Evolutionary conservation across 2,888 invertebrate species (phyloP).

Genomic region (Andrena fulva): DNA sequence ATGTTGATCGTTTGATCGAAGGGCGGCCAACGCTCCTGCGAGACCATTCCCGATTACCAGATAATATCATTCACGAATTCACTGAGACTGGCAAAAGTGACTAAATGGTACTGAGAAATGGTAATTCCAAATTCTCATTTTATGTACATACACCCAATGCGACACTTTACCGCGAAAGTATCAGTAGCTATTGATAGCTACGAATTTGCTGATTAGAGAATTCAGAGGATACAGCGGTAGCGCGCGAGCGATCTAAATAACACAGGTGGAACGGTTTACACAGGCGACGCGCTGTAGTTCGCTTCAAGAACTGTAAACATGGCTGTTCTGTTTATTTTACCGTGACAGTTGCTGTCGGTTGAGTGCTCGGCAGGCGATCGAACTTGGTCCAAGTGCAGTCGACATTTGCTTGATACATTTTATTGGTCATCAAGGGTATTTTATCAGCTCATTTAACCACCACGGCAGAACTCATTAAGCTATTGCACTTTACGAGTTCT

Average conservation of each 20-base stretch:
- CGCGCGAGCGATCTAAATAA: background rate
- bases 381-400: conserved; percentile 1
- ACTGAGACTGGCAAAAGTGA: no score
- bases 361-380: background rate
- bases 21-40: background rate
- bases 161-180: no score
- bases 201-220: background rate
- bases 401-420: conserved; percentile 5
- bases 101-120: no score
- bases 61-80: no score
- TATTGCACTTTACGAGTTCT: no score
- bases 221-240: background rate
- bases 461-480: background rate
- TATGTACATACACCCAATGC: no score
- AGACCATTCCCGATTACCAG: background rate
- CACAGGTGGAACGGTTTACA: conserved; percentile 12
- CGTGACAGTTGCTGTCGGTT: background rate
- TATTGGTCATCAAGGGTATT: background rate
- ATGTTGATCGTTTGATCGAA: background rate
- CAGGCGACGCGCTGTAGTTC: conserved; percentile 1
- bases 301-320: conserved; percentile 14
- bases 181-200: no score
- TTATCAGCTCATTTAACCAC: background rate
- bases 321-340: conserved; percentile 16
- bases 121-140: no score